Conservation (phyloP, 2,113 vertebrate genomes). For the Sitta europaea region DNA sequence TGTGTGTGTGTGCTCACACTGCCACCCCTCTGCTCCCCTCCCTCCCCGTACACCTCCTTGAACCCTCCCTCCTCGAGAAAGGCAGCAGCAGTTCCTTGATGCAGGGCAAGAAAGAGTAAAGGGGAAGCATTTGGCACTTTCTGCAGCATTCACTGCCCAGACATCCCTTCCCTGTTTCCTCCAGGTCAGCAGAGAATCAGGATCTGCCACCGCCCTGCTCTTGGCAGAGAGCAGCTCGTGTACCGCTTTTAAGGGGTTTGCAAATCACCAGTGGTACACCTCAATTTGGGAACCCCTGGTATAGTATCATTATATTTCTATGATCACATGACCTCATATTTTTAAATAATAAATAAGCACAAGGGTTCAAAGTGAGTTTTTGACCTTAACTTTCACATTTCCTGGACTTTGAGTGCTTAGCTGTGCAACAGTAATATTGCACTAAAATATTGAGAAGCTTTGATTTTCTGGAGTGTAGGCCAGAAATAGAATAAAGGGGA, state of each 20-base stretch:
- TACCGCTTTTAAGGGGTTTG: slow-evolving; percentile 51
- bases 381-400: neutral
- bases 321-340: neutral
- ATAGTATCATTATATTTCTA: slow-evolving; percentile 53
- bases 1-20: neutral
- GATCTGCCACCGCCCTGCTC: slow-evolving; percentile 49
- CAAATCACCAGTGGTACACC: slow-evolving; percentile 54
- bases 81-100: neutral
- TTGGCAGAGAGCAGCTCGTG: slow-evolving; percentile 54
- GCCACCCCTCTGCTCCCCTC: neutral
- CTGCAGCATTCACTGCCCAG: slow-evolving; percentile 26
- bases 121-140: neutral
- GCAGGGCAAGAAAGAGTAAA: neutral
- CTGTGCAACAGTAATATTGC: neutral
- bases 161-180: slow-evolving; percentile 55
- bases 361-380: neutral
- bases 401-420: neutral
- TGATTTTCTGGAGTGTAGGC: neutral
- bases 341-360: slow-evolving; percentile 1
- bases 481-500: neutral
- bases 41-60: neutral
- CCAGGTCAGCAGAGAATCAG: slow-evolving; percentile 65
- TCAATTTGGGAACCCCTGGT: slow-evolving; percentile 62
- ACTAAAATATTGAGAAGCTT: neutral
- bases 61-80: neutral